Evolutionary conservation across 2,113 vertebrate genomes (phyloP).

Genomic region (Ageneiosus marmoratus): DNA sequence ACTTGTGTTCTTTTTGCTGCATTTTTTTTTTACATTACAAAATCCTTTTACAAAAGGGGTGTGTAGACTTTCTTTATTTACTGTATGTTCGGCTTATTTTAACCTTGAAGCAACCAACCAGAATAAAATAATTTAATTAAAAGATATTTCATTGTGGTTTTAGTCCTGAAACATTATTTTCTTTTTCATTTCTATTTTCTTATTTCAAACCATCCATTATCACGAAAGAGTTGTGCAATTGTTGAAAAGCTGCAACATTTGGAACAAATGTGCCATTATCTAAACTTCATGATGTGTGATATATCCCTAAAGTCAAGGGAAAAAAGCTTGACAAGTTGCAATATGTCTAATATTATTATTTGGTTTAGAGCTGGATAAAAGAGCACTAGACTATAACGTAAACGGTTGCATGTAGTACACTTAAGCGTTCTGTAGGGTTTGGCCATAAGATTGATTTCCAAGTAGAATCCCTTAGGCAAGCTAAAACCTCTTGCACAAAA

Average conservation of each 20-base stretch:
- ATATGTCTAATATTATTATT: constrained; percentile 20
- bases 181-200: background rate
- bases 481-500: background rate
- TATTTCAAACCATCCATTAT: background rate
- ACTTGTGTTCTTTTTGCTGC: background rate
- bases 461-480: background rate
- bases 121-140: background rate
- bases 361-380: background rate
- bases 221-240: background rate
- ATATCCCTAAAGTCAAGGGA: constrained; percentile 7
- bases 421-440: background rate
- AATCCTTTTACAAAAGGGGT: background rate
- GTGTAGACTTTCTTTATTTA: background rate
- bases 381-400: background rate
- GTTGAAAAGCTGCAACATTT: constrained; percentile 21
- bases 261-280: constrained; percentile 27
- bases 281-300: constrained; percentile 9
- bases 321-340: background rate
- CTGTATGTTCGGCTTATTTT: background rate
- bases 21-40: background rate
- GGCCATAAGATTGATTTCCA: background rate
- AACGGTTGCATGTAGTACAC: background rate
- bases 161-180: background rate
- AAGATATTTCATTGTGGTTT: background rate
- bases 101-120: background rate